These are phyloP conservation scores for Micrasema minimum DNA, from an alignment of 1,140 invertebrate species.

Conservation along the genomic window DNA sequence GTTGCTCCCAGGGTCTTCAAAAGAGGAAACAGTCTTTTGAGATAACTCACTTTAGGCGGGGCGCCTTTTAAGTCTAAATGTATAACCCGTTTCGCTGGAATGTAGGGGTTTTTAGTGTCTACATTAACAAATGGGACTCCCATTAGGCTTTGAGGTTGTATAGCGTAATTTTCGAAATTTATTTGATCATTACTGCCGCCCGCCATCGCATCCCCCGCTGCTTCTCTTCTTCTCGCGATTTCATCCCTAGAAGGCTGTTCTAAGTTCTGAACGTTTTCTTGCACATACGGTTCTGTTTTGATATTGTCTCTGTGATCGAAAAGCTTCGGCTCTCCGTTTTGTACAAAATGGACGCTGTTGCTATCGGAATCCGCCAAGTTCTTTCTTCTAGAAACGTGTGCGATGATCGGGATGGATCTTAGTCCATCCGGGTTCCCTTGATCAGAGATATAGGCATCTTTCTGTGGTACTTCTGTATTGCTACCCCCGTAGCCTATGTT, in stretches of 20 bases:
- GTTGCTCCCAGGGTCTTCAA: slow-evolving; percentile 82
- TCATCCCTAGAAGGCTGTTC: slow-evolving; percentile 52
- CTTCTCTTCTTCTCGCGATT: slow-evolving; percentile 47
- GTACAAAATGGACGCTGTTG: slow-evolving; percentile 49
- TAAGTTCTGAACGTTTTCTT: slow-evolving; percentile 39
- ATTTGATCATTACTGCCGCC: slow-evolving; percentile 42
- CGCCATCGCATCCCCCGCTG: background rate
- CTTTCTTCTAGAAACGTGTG: slow-evolving; percentile 38
- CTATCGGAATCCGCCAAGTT: slow-evolving; percentile 42
- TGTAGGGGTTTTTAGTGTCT: slow-evolving; percentile 50
- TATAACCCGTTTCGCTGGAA: slow-evolving; percentile 68
- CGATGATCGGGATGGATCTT: slow-evolving; percentile 5
- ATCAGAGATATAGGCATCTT: slow-evolving; percentile 41
- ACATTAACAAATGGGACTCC: slow-evolving; percentile 49
- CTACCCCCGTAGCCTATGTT: slow-evolving; percentile 43
- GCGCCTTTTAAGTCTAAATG: slow-evolving; percentile 90
- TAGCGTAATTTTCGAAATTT: slow-evolving; percentile 48
- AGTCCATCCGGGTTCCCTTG: slow-evolving; percentile 17
- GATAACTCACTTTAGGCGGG: slow-evolving; percentile 77
- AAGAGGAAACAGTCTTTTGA: slow-evolving; percentile 78
- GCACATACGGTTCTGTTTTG: slow-evolving; percentile 33
- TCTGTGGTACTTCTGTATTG: slow-evolving; percentile 35
- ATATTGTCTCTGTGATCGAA: slow-evolving; percentile 20
- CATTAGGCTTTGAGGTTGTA: slow-evolving; percentile 46
- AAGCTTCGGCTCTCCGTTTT: slow-evolving; percentile 28